Evolutionary conservation across 2,888 invertebrate genomes (phyloP).

Genomic region (Latheticus oryzae): DNA sequence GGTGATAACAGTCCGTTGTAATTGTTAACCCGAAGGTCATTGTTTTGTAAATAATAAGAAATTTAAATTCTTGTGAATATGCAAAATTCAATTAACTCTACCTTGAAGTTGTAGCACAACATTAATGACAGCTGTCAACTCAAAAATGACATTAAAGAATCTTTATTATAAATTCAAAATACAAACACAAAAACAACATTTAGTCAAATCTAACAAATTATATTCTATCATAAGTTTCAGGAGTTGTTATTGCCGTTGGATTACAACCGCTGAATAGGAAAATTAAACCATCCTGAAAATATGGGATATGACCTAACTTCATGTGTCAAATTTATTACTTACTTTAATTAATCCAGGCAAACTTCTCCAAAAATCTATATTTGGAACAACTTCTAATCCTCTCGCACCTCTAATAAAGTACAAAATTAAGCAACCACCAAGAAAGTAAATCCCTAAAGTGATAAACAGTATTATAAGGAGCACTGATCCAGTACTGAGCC

Average conservation of each 20-base stretch:
- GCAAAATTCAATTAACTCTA: too few relatives aligned
- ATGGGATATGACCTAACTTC: conserved; percentile 15
- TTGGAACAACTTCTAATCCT: conserved; percentile 79
- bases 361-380: conserved; percentile 79
- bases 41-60: too few relatives aligned
- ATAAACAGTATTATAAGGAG: conserved; percentile 74
- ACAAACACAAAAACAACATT: conserved; percentile 20
- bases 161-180: conserved; percentile 31
- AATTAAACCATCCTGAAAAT: conserved; percentile 74
- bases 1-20: too few relatives aligned
- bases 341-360: conserved; percentile 78
- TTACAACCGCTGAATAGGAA: conserved; percentile 74
- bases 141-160: conserved; percentile 8
- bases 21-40: too few relatives aligned
- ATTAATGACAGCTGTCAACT: too few relatives aligned
- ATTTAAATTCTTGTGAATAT: too few relatives aligned
- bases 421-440: conserved; percentile 74
- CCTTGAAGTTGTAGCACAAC: too few relatives aligned
- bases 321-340: too few relatives aligned
- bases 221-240: conserved; percentile 68
- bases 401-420: conserved; percentile 78
- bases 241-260: conserved; percentile 58
- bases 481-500: conserved; percentile 73
- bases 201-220: conserved; percentile 25
- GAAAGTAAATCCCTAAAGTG: conserved; percentile 70